Conservation (phyloP, 2,797 vertebrate species). For the Notolabrus celidotus region DNA sequence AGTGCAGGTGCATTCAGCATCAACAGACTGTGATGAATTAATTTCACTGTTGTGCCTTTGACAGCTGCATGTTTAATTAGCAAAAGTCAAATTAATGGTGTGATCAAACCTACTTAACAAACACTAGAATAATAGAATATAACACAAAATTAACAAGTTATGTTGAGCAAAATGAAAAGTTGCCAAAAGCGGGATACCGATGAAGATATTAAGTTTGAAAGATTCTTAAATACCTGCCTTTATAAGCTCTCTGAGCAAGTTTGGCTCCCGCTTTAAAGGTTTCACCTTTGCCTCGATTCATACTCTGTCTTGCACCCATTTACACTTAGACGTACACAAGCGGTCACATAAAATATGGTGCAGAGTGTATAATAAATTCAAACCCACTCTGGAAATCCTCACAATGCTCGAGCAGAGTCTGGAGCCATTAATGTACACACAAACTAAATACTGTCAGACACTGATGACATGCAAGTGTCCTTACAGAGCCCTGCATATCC, state of each 20-base stretch:
- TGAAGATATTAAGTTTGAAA: no score
- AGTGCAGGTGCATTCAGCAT: not conserved
- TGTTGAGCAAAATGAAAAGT: not conserved
- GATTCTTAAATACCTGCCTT: no score
- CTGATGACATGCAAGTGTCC: conserved; percentile 9
- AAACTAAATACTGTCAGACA: conserved; percentile 6
- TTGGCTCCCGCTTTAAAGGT: conserved; percentile 18
- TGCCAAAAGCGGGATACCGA: no score
- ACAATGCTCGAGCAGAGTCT: conserved; percentile 10
- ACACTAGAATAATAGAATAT: not conserved
- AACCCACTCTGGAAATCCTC: conserved; percentile 30
- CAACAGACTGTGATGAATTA: conserved; percentile 1
- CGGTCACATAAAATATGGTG: conserved; percentile 25
- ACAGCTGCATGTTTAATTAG: not conserved
- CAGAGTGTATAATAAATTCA: conserved; percentile 37
- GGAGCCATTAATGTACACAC: conserved; percentile 30
- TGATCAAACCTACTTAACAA: not conserved
- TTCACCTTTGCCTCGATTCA: conserved; percentile 9
- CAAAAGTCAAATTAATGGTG: not conserved
- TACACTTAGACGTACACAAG: conserved; percentile 8
- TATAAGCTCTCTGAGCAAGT: no score
- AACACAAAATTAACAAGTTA: not conserved
- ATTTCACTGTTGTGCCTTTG: not conserved
- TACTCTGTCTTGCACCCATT: not conserved
- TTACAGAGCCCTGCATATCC: conserved; percentile 3